These are phyloP conservation scores for Antheraea yamamai DNA, from an alignment of 2,888 invertebrate genomes.

Conservation along the genomic window DNA sequence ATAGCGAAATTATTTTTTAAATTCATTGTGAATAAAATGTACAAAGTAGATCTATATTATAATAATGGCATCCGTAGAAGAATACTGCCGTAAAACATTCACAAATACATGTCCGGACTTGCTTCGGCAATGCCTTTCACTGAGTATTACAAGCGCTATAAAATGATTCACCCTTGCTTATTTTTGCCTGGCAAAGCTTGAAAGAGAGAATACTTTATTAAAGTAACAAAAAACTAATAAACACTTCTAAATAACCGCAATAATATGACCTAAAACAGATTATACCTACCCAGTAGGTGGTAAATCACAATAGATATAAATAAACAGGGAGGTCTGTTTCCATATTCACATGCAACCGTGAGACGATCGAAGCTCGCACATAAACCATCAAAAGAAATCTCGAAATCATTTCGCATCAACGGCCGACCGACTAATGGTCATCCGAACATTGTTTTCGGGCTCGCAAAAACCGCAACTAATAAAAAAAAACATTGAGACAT, in stretches of 20 bases:
- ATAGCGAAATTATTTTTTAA: neutral
- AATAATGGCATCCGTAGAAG: neutral
- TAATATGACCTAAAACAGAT: neutral
- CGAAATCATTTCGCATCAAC: conserved; percentile 58
- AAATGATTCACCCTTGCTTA: conserved; percentile 1
- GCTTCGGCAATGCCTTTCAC: neutral
- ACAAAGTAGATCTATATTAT: neutral
- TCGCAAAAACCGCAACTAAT: conserved; percentile 54
- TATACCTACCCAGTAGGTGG: conserved; percentile 16
- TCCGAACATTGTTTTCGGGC: conserved; percentile 55
- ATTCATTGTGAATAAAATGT: neutral
- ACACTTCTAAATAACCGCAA: neutral
- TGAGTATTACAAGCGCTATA: neutral
- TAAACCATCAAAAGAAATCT: conserved; percentile 54
- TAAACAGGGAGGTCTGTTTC: conserved; percentile 43
- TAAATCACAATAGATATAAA: conserved; percentile 14
- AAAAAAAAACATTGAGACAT: conserved; percentile 59
- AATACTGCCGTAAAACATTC: neutral
- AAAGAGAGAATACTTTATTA: neutral
- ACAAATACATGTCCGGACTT: neutral
- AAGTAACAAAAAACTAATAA: neutral
- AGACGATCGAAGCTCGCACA: conserved; percentile 38
- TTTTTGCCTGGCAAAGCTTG: neutral
- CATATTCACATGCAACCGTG: conserved; percentile 30
- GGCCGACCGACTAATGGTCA: conserved; percentile 55